Conservation (phyloP, 2,797 vertebrate species). For the Neosalanx taihuensis region DNA sequence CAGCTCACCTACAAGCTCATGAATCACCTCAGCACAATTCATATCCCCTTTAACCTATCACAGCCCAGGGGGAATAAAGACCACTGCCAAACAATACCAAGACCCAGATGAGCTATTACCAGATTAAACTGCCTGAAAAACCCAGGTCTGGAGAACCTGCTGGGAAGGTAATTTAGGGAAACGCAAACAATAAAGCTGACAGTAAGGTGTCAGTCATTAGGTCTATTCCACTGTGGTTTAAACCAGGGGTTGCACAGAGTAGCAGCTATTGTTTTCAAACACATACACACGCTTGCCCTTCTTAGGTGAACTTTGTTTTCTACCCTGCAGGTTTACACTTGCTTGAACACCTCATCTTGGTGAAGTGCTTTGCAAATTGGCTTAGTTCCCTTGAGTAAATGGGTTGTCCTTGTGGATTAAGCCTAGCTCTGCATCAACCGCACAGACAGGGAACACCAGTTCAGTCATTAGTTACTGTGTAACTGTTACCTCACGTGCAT, state of each 20-base stretch:
- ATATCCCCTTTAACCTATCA: constrained; percentile 49
- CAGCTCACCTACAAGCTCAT: constrained; percentile 34
- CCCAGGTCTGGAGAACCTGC: constrained; percentile 20
- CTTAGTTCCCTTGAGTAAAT: constrained; percentile 35
- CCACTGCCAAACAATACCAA: constrained; percentile 34
- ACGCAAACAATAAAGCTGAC: neutral
- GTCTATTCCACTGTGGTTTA: neutral
- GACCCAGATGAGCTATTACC: constrained; percentile 39
- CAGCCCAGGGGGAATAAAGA: constrained; percentile 36
- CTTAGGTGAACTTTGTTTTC: constrained; percentile 5
- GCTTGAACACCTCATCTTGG: constrained; percentile 27
- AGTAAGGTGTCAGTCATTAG: constrained; percentile 2
- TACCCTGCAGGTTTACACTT: neutral
- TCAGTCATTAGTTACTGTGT: neutral
- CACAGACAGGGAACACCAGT: constrained; percentile 1
- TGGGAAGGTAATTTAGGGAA: neutral
- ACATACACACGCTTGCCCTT: neutral
- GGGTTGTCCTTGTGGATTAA: constrained; percentile 32
- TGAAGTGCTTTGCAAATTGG: constrained; percentile 31
- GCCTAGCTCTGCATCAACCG: constrained; percentile 4
- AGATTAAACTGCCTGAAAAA: constrained; percentile 34
- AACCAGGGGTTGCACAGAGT: neutral
- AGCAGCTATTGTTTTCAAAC: constrained; percentile 3
- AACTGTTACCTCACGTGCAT: neutral
- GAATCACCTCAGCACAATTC: constrained; percentile 44